phyloP scores from a whole-genome alignment of 2,888 invertebrate genomes.

The Cenopis cana region DNA sequence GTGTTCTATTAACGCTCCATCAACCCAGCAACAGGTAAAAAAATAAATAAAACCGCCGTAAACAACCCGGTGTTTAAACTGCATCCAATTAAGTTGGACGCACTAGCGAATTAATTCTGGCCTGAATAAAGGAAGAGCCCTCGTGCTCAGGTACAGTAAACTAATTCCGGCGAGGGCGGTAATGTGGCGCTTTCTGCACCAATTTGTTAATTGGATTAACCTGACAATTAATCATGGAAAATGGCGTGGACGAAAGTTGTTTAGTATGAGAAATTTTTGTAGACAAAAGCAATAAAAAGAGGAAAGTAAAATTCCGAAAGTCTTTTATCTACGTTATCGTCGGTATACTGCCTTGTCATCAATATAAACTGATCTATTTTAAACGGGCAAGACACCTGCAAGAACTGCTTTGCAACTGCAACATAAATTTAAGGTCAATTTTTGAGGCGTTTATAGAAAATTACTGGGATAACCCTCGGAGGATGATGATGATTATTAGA shows the following conservation, averaged over 20 bases:
- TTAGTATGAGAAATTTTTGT: background rate
- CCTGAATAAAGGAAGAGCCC: conserved; percentile 34
- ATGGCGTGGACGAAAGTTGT: background rate
- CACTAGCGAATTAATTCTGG: conserved; percentile 36
- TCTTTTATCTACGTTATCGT: no score
- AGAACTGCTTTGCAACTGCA: no score
- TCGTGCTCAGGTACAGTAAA: conserved; percentile 20
- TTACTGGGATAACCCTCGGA: no score
- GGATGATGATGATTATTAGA: no score
- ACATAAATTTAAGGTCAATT: no score
- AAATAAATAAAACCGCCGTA: conserved; percentile 32
- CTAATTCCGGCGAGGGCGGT: conserved; percentile 14
- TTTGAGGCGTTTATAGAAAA: no score
- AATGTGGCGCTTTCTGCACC: conserved; percentile 10
- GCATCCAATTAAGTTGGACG: conserved; percentile 37
- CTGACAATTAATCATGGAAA: conserved; percentile 3
- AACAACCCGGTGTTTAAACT: conserved; percentile 37
- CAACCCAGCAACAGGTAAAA: conserved; percentile 25
- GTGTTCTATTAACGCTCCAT: conserved; percentile 8
- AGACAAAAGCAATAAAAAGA: background rate
- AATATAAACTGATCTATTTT: no score
- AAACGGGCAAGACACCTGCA: no score
- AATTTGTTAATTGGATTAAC: conserved; percentile 19
- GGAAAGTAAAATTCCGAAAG: background rate
- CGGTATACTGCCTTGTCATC: no score